A percentile compares a stretch with the other conserved stretches of the same genome.
Evolutionary conservation across 2,888 invertebrate genomes (phyloP).

Genomic region (Ectemnius continuus): DNA sequence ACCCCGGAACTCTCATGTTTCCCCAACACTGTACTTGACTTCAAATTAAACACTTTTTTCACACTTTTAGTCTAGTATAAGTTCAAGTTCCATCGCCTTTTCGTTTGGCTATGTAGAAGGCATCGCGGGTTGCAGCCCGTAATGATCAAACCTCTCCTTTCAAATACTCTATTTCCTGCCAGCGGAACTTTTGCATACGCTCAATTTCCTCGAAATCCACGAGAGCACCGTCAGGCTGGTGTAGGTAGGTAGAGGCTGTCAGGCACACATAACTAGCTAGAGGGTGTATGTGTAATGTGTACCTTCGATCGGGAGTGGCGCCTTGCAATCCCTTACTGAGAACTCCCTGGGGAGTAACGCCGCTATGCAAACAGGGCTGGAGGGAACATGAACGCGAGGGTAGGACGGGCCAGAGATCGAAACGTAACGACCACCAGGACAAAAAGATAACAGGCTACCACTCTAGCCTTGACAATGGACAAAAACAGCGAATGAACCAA

Average conservation of each 20-base stretch:
- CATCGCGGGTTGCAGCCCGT: no score
- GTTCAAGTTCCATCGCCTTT: no score
- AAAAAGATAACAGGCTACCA: no score
- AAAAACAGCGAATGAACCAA: neutral
- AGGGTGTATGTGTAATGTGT: conserved; percentile 47
- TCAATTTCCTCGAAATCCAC: conserved; percentile 43
- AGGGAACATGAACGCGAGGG: conserved; percentile 29
- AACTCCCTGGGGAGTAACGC: conserved; percentile 60
- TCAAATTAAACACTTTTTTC: no score
- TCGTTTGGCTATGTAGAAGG: no score
- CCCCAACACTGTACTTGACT: no score
- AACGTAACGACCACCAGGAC: conserved; percentile 8
- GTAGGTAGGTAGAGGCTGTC: neutral
- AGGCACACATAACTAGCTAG: conserved; percentile 2
- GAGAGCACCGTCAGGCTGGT: no score
- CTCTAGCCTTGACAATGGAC: no score
- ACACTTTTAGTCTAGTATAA: no score
- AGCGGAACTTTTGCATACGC: conserved; percentile 51
- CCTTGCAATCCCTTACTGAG: conserved; percentile 59
- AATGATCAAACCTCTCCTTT: no score
- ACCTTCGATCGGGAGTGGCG: conserved; percentile 57
- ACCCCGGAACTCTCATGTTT: no score
- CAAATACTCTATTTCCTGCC: conserved; percentile 30
- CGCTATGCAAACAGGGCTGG: conserved; percentile 65
- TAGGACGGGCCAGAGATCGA: conserved; percentile 39